Evolutionary conservation across 2,113 vertebrate species (phyloP), one percentile per base, ranked within the genome.

Genomic region (Calypte anna): DNA sequence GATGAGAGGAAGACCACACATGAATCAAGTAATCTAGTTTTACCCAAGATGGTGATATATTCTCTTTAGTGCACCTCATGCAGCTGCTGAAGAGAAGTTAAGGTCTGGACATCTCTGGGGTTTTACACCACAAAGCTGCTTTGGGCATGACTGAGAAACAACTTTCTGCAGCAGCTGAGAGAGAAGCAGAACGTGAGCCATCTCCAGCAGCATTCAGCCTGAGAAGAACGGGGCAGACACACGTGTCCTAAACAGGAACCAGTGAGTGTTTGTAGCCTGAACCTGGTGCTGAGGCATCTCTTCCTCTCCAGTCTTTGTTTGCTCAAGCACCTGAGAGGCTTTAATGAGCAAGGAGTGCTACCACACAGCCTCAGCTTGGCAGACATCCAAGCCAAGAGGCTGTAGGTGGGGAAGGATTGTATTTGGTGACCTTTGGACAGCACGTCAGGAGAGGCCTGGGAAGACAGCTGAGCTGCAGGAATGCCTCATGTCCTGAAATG

Each of bases 291-390:
- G 4, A 79, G 85, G 74, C 92, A 93, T 91, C 88, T 93, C 88
- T 80, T 93, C 76, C 83, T 76, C 88, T 93, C 80, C 79, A 83
- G 81, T 7, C 46, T 76, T 76, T 96, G 93, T 96, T 96, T 96
- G 94, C 86, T 88, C 53, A 96, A 91, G 83, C 77, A 94, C 94
- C 93, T 96, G 93, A 92, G 80, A 74, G 76, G 83, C 83, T 78
- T 88, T 3, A 61, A 87, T 0, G n/a, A 96, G 46, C 46, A 48
- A 48, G 9, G 21, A 22, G 46, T 91, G 89, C 86, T 88, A 54
- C 80, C 83, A 74, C 94, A 92, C 64, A 62, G 31, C 63, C 69
- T 86, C 73, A 46, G 59, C 63, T 92, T 96, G 96, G 96, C 93
- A 3, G 66, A n/a, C 14, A 25, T 91, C 94, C 96, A 92, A 90